Percentiles rank a stretch among this genome's conserved stretches.
phyloP scores from a whole-genome alignment of 2,888 invertebrate genomes.

The Brenthis daphne region DNA sequence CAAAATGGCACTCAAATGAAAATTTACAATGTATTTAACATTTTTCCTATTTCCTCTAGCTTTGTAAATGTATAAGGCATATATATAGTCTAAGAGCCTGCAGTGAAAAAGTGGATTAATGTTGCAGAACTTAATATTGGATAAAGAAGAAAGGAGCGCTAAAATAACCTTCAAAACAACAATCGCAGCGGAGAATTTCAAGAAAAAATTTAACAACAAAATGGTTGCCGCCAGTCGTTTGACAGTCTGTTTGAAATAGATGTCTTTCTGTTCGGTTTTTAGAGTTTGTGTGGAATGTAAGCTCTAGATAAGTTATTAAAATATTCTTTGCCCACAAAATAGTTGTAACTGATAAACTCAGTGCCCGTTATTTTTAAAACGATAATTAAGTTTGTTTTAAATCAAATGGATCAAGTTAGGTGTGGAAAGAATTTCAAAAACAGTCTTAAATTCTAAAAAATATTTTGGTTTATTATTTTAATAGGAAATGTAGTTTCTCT shows the following conservation, averaged over 20 bases:
- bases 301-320: not conserved
- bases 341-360: not conserved
- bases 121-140: conserved; percentile 75
- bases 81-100: conserved; percentile 37
- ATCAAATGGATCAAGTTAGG: too few species aligned
- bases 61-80: conserved; percentile 7
- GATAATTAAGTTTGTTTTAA: too few species aligned
- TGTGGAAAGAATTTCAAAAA: too few species aligned
- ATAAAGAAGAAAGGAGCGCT: conserved; percentile 69
- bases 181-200: conserved; percentile 66
- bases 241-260: conserved; percentile 51
- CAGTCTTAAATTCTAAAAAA: too few species aligned
- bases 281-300: not conserved
- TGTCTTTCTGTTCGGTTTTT: not conserved
- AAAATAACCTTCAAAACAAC: conserved; percentile 68
- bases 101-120: conserved; percentile 48
- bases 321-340: not conserved
- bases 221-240: conserved; percentile 77
- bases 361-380: too few species aligned
- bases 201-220: conserved; percentile 75
- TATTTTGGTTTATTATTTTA: too few species aligned
- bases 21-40: conserved; percentile 10
- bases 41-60: conserved; percentile 24
- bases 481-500: too few species aligned
- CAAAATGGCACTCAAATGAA: not conserved